Evolutionary conservation across 2,113 vertebrate species (phyloP).

Genomic region (Circaetus cinerascens): DNA sequence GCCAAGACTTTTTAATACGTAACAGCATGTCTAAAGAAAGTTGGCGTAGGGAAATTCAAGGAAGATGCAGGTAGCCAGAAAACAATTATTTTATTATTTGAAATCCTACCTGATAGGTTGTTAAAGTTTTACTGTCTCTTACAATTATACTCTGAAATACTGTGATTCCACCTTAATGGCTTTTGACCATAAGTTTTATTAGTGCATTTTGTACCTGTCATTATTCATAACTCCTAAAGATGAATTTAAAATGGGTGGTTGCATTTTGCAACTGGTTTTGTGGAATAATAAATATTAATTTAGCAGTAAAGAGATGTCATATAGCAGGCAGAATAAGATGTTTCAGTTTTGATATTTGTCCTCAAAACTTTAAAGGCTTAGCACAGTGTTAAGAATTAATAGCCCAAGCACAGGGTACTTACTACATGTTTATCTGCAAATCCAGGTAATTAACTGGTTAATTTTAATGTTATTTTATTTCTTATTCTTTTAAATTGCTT

Average conservation of each 20-base stretch:
- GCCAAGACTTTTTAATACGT: background rate
- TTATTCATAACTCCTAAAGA: background rate
- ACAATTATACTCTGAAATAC: background rate
- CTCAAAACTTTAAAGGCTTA: background rate
- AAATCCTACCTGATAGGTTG: background rate
- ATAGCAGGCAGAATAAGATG: background rate
- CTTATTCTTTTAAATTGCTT: background rate
- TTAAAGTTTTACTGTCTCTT: background rate
- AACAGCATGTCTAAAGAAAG: background rate
- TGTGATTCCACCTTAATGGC: background rate
- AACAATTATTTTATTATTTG: background rate
- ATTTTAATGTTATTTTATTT: background rate
- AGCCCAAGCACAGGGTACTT: background rate
- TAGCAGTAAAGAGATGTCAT: background rate
- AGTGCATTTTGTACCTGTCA: background rate
- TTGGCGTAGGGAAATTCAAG: background rate
- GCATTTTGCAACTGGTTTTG: background rate
- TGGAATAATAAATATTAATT: background rate
- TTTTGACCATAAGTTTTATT: background rate
- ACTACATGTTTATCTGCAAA: background rate
- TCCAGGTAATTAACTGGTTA: background rate
- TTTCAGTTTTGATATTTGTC: background rate
- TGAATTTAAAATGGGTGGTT: background rate
- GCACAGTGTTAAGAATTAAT: background rate
- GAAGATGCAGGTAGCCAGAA: background rate